Evolutionary conservation across 2,888 invertebrate genomes (phyloP).

Genomic region (Leptinotarsa peninsularis): DNA sequence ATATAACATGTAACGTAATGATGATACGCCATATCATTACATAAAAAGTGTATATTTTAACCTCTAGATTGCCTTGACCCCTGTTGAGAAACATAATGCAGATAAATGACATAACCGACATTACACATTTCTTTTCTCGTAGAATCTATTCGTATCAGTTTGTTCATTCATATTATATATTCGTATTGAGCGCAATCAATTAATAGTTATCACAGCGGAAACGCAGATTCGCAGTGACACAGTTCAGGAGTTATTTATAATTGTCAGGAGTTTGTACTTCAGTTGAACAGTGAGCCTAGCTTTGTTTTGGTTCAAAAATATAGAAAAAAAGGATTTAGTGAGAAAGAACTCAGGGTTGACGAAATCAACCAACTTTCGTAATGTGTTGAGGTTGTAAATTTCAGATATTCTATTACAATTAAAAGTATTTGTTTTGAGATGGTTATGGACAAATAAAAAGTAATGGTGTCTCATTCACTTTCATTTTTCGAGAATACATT

Average conservation of each 20-base stretch:
- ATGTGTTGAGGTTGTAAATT: too few species aligned
- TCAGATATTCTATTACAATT: too few species aligned
- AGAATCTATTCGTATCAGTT: not conserved
- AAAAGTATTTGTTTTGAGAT: too few species aligned
- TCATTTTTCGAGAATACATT: too few species aligned
- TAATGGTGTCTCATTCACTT: too few species aligned
- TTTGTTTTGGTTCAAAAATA: too few species aligned
- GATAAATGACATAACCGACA: slow-evolving; percentile 41
- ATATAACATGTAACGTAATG: not conserved
- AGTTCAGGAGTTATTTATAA: slow-evolving; percentile 1
- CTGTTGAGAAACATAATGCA: slow-evolving; percentile 21
- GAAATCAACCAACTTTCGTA: too few species aligned
- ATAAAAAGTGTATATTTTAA: not conserved
- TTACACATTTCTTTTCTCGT: slow-evolving; percentile 12
- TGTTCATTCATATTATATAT: not conserved
- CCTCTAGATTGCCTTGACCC: slow-evolving; percentile 32
- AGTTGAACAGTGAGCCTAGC: too few species aligned
- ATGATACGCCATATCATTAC: not conserved
- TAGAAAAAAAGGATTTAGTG: too few species aligned
- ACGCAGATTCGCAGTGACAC: not conserved
- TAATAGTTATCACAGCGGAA: slow-evolving; percentile 5
- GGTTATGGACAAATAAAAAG: too few species aligned
- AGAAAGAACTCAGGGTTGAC: too few species aligned
- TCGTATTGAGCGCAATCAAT: not conserved
- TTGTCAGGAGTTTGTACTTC: not conserved